Conservation (phyloP, 2,113 vertebrate species). For the Anoplopoma fimbria region DNA sequence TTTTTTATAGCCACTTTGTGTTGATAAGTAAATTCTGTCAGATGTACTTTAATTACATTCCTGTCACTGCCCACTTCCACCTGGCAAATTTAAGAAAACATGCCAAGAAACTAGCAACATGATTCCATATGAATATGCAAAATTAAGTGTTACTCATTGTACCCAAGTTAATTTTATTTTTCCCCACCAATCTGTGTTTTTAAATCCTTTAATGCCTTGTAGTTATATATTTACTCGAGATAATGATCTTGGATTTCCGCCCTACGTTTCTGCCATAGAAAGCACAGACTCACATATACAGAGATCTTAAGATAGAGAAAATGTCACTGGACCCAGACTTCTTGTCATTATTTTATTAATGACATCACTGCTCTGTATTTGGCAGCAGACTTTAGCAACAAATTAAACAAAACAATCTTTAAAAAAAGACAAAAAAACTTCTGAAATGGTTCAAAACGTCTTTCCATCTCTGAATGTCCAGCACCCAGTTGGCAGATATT, state of each 20-base stretch:
- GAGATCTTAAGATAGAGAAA: not conserved
- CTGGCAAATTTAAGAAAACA: slow-evolving; percentile 14
- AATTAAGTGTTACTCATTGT: not conserved
- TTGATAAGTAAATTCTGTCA: slow-evolving; percentile 34
- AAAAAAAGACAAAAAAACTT: not conserved
- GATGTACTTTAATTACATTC: slow-evolving; percentile 43
- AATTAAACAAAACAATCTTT: not conserved
- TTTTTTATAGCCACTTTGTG: slow-evolving; percentile 18
- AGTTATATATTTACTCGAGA: not conserved
- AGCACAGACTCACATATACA: not conserved
- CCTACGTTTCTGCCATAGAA: not conserved
- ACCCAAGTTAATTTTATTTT: not conserved
- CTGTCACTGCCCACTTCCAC: slow-evolving; percentile 19
- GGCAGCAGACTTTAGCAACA: not conserved
- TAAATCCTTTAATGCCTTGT: not conserved
- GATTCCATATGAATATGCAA: not conserved
- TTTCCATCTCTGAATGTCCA: not conserved
- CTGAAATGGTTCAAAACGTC: not conserved
- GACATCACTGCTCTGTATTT: not conserved
- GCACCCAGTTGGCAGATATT: not conserved
- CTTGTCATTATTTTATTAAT: slow-evolving; percentile 39
- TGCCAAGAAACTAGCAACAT: not conserved
- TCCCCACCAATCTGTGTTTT: not conserved
- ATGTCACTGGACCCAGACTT: not conserved
- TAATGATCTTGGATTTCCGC: not conserved